These are phyloP conservation scores for Cherax quadricarinatus DNA, from an alignment of 1,140 invertebrate species.

Conservation along the genomic window DNA sequence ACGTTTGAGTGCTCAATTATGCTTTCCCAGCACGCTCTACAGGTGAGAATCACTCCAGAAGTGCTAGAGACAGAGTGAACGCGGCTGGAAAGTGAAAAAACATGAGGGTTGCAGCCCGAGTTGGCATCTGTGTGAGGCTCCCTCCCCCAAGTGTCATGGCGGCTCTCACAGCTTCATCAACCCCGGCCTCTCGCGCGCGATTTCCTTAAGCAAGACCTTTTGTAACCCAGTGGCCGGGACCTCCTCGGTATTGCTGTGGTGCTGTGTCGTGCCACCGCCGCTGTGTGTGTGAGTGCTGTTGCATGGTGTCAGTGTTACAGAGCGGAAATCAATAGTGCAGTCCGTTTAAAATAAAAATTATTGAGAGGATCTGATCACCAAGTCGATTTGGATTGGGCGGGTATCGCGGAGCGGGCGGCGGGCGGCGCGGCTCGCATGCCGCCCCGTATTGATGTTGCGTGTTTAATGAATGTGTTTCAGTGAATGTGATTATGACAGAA, in stretches of 20 bases:
- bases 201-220: conserved; percentile 68
- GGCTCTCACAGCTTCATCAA: conserved; percentile 68
- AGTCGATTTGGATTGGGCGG: conserved; percentile 24
- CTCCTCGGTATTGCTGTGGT: conserved; percentile 47
- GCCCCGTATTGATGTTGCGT: conserved; percentile 39
- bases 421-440: conserved; percentile 29
- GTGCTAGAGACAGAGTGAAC: too few species aligned
- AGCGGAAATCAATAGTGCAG: conserved; percentile 35
- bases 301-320: conserved; percentile 32
- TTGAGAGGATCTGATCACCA: not conserved
- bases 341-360: not conserved
- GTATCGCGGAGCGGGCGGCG: not conserved
- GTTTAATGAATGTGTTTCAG: conserved; percentile 58
- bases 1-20: not conserved
- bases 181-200: conserved; percentile 52
- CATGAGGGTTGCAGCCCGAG: not conserved
- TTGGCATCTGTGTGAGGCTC: conserved; percentile 21
- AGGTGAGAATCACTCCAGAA: not conserved
- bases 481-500: conserved; percentile 53
- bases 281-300: conserved; percentile 32
- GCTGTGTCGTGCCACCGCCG: conserved; percentile 39
- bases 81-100: not conserved
- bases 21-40: not conserved
- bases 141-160: conserved; percentile 68
- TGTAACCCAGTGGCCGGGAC: conserved; percentile 58